These are phyloP conservation scores for Paratilapia polleni DNA, from an alignment of 2,113 vertebrate species.

Conservation along the genomic window DNA sequence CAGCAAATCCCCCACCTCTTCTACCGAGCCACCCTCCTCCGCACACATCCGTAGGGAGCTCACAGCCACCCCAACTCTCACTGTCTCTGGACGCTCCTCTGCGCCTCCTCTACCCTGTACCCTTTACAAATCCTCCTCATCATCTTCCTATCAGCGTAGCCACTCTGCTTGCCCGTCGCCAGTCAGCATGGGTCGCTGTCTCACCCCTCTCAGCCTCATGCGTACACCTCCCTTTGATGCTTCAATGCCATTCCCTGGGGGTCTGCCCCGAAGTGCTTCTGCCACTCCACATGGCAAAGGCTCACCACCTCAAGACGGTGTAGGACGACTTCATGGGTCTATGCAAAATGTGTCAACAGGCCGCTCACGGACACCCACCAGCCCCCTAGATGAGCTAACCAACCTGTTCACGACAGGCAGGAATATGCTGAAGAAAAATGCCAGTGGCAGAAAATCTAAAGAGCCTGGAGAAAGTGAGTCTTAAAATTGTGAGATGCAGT, in stretches of 20 bases:
- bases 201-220: slow-evolving; percentile 97
- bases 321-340: slow-evolving; percentile 84
- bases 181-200: slow-evolving; percentile 94
- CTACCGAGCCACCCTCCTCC: slow-evolving; percentile 81
- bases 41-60: slow-evolving; percentile 89
- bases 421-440: slow-evolving; percentile 94
- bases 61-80: slow-evolving; percentile 85
- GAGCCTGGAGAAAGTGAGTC: slow-evolving; percentile 94
- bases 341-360: slow-evolving; percentile 86
- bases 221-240: slow-evolving; percentile 92
- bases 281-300: slow-evolving; percentile 90
- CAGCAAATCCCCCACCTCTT: slow-evolving; percentile 90
- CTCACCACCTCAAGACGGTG: slow-evolving; percentile 88
- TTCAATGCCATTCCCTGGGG: slow-evolving; percentile 84
- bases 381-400: slow-evolving; percentile 96
- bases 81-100: slow-evolving; percentile 87
- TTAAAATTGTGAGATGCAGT: not conserved
- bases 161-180: slow-evolving; percentile 96
- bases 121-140: slow-evolving; percentile 90
- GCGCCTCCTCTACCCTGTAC: slow-evolving; percentile 92
- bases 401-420: slow-evolving; percentile 97
- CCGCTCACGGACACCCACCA: slow-evolving; percentile 94
- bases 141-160: slow-evolving; percentile 92
- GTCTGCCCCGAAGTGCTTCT: slow-evolving; percentile 89
- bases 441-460: slow-evolving; percentile 93